Base-by-base conservation (phyloP, 2,113 vertebrate species). In the Catagonus wagneri region DNA sequence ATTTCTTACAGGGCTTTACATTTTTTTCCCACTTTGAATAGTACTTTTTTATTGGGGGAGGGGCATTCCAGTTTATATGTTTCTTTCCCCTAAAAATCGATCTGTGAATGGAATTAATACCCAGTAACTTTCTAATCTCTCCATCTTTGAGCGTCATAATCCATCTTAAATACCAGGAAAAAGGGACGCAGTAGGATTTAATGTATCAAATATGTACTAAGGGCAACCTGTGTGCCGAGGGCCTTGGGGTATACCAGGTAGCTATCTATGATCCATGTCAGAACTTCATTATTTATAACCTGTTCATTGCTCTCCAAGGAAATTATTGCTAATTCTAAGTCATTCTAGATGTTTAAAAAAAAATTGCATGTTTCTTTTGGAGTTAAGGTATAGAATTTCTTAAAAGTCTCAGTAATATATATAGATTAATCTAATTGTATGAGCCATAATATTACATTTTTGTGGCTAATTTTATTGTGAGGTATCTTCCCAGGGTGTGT, bases 381-480 rank as follows among this genome's bases (percentile, higher is more conserved):
- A 89, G 50, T 66, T 88, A 61, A 27, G 4, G 6, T 85, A 16
- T 68, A 14, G 68, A 90, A 56, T 76, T 81, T 93, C 58, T 93
- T 83, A 81, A 95, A 86, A 63, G 7, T n/a, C 3, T 83, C 83
- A 54, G 32, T 81, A 74, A 79, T 36, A 60, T 74, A 50, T 3
- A 22, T 60, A 23, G 72, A 36, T 85, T 95, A 83, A 71, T 89
- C 44, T 94, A 92, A 95, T 90, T 93, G 63, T 92, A 56, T 80
- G 29, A 91, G 78, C 25, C 22, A 50, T 94, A 84, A 84, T 69
- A n/a, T 54, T 88, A 1, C 13, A 80, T 78, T 34, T 91, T 86
- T 88, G 88, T 93, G 58, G 32, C 50, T 83, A 85, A 91, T 96
- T 94, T 96, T 94, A 92, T 93, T 95, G 83, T 93, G 52, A 94